These are phyloP conservation scores for Semnornis frantzii DNA, from an alignment of 2,113 vertebrate genomes.

Conservation along the genomic window DNA sequence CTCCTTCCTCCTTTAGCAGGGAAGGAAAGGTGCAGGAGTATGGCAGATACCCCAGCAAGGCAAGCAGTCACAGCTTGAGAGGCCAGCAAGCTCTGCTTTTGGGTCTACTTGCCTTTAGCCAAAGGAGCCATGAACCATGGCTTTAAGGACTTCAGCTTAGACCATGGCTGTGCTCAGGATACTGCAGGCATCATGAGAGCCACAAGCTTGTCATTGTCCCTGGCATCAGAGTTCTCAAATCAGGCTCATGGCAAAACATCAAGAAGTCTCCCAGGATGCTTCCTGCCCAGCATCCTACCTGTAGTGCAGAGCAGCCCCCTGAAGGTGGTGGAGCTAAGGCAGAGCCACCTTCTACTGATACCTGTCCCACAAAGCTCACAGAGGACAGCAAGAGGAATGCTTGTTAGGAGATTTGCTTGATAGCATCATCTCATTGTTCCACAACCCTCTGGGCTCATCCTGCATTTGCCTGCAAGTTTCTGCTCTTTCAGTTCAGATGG, in stretches of 20 bases:
- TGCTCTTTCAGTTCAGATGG: not conserved
- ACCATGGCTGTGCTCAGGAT: not conserved
- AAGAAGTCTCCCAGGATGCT: not conserved
- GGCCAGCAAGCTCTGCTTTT: not conserved
- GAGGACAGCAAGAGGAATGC: not conserved
- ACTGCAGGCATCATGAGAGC: fast-evolving
- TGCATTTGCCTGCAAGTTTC: not conserved
- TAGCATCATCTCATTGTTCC: not conserved
- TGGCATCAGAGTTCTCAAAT: fast-evolving
- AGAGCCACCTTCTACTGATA: not conserved
- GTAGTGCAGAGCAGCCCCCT: fast-evolving
- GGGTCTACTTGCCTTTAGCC: not conserved
- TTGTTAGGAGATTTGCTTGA: not conserved
- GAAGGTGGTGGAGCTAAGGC: not conserved
- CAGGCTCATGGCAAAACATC: not conserved
- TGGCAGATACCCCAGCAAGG: not conserved
- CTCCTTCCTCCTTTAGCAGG: not conserved
- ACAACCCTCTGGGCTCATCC: fast-evolving
- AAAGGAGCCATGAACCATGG: not conserved
- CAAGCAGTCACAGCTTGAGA: not conserved
- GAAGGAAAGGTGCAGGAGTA: not conserved
- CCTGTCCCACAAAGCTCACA: not conserved
- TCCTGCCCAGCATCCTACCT: not conserved
- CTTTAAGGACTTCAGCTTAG: not conserved
- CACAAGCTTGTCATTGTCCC: not conserved